phyloP scores from a whole-genome alignment of 2,113 vertebrate genomes.

The Arvicanthis niloticus region DNA sequence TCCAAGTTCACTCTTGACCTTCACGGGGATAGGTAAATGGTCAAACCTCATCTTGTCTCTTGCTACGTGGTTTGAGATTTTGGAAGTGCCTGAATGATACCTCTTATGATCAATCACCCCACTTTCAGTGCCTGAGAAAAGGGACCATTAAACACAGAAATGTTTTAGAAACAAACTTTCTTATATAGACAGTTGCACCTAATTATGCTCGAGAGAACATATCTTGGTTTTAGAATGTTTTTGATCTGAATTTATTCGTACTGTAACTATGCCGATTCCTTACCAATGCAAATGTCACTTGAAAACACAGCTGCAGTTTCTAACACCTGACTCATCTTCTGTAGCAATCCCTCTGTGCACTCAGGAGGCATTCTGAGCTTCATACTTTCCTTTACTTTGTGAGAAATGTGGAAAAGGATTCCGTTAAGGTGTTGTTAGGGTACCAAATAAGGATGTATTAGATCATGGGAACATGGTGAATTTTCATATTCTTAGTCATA shows the following conservation, averaged over 20 bases:
- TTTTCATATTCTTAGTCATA: constrained; percentile 56
- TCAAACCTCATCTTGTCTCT: neutral
- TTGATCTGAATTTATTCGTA: neutral
- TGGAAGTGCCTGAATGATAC: neutral
- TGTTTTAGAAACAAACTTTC: neutral
- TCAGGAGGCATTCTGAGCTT: neutral
- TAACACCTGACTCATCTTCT: neutral
- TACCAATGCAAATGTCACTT: neutral
- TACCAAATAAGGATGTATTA: neutral
- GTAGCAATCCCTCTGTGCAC: neutral
- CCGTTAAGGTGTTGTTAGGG: neutral
- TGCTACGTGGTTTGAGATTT: neutral
- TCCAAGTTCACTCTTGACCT: neutral
- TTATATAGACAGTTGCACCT: rapidly evolving
- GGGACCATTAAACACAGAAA: neutral
- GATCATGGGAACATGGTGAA: neutral
- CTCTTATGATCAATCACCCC: neutral
- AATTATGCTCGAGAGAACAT: neutral
- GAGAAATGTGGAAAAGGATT: constrained; percentile 14
- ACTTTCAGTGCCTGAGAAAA: neutral
- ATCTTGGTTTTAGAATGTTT: neutral
- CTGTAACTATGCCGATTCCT: neutral
- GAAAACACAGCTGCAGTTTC: neutral
- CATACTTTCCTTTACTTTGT: neutral
- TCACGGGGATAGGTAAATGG: rapidly evolving